A percentile compares a stretch with the other conserved stretches of the same genome.
These are phyloP conservation scores for Amblyteles armatorius DNA, from an alignment of 2,888 invertebrate species.

Conservation along the genomic window DNA sequence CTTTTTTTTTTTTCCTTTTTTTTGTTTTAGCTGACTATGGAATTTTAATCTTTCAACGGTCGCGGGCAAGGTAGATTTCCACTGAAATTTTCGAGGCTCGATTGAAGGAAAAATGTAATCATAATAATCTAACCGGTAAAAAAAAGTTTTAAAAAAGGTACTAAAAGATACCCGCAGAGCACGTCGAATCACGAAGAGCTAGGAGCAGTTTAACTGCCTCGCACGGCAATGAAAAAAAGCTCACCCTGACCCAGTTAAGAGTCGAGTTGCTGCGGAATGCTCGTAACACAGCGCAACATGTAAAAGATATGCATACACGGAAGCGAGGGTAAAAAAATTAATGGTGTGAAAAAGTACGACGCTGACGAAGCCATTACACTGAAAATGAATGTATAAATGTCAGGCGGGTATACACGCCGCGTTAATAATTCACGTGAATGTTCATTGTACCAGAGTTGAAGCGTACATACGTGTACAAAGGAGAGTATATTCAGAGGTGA, in stretches of 20 bases:
- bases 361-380: constrained; percentile 39
- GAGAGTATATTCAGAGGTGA: constrained; percentile 11
- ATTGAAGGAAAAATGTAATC: not conserved
- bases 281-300: not conserved
- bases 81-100: not conserved
- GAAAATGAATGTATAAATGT: constrained; percentile 60
- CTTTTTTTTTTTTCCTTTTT: not conserved
- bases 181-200: no score
- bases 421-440: constrained; percentile 24
- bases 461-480: constrained; percentile 34
- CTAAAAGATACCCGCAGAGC: no score
- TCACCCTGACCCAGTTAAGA: constrained; percentile 13
- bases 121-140: no score
- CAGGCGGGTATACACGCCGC: constrained; percentile 35
- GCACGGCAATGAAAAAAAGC: not conserved
- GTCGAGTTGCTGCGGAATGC: not conserved
- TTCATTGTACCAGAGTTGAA: constrained; percentile 39
- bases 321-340: constrained; percentile 12
- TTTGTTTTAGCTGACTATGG: not conserved
- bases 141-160: no score
- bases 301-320: not conserved
- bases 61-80: not conserved
- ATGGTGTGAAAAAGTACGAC: constrained; percentile 56
- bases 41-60: not conserved
- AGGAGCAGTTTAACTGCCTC: not conserved